Evolutionary conservation across 2,797 vertebrate genomes (phyloP), one percentile per base, ranked within the genome.

Genomic region (Bovichtus diacanthus): DNA sequence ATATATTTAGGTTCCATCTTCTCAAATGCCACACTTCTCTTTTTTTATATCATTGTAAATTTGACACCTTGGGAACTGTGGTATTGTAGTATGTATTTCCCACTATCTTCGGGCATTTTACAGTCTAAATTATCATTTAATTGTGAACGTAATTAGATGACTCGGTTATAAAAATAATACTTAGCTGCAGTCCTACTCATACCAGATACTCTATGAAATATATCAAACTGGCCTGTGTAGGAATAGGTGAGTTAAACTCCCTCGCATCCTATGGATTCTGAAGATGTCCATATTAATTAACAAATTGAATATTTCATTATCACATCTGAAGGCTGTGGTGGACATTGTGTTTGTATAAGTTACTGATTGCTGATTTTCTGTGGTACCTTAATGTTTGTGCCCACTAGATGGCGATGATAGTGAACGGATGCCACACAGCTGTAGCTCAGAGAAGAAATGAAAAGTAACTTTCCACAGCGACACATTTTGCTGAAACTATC

Each of bases 341-440:
- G n/a, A n/a, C 12, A 18, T 3, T 18, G 11, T 34, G 6, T 46
- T 55, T 74, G 19, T 31, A 34, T 38, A 18, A n/a, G 10, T 46
- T 39, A 51, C 19, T 39, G 3, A 15, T 23, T 13, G 67, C 15
- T 19, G 9, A 23, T 36, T 16, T 59, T 43, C 18, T 43, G 41
- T 49, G 9, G 25, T 5, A 9, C 11, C 1, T 29, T 6, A 0
- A 13, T 18, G 11, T 44, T 64, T 53, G 15, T 51, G 27, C 4
- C 83, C 90, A 89, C 74, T 85, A 90, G 89, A 81, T 89, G 90
- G 88, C 76, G 46, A 10, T 62, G 39, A 18, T 21, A 46, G 34
- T 64, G 53, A 79, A 55, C 31, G 67, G 19, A 56, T 56, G 38
- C 25, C 15, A 12, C 31, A 53, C 54, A 51, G n/a, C 38, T 71